Evolutionary conservation across 2,113 vertebrate species (phyloP), one percentile per base, ranked within the genome.

Genomic region (Larimichthys crocea): DNA sequence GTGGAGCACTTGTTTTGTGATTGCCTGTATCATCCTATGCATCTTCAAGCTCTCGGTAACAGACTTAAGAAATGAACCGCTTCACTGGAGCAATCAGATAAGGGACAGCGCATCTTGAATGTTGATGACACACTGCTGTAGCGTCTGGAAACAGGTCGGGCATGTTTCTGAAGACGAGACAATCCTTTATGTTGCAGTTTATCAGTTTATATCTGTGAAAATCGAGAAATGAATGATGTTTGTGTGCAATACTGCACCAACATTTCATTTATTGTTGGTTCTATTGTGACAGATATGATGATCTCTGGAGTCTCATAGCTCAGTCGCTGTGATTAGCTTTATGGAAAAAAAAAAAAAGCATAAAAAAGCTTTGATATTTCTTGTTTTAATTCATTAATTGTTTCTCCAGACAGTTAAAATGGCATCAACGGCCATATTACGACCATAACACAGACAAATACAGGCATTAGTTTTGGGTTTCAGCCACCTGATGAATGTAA

Each of bases 31-130:
- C 86, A 17, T 84, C 71, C 79, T 42, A 29, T 65, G 89, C 85
- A 83, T 89, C 85, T 87, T 60, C 72, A 81, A 79, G 80, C 72
- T 55, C 70, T 76, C 76, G 24, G 76, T 76, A 85, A 84, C 71
- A 77, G 87, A 84, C 74, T 87, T 85, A 86, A 83, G 80, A 80
- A 89, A 85, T 68, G 67, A 90, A 68, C 75, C 53, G 82, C 69
- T 80, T 71, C 79, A 56, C 75, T 29, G 62, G 79, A 85, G 91
- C 72, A 79, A 87, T 89, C 79, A 90, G 85, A 90, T 88, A 82
- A 74, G 57, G 55, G 52, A 56, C 42, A 8, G 22, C 19, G 10
- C 16, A 61, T 63, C n/a, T 64, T 84, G 85, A 88, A 87, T 89
- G 82, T 68, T 85, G 75, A 92, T 92, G 84, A 76, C 52, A 59